These are phyloP conservation scores for Artemia sinica DNA, from an alignment of 2,888 invertebrate genomes.

Conservation along the genomic window DNA sequence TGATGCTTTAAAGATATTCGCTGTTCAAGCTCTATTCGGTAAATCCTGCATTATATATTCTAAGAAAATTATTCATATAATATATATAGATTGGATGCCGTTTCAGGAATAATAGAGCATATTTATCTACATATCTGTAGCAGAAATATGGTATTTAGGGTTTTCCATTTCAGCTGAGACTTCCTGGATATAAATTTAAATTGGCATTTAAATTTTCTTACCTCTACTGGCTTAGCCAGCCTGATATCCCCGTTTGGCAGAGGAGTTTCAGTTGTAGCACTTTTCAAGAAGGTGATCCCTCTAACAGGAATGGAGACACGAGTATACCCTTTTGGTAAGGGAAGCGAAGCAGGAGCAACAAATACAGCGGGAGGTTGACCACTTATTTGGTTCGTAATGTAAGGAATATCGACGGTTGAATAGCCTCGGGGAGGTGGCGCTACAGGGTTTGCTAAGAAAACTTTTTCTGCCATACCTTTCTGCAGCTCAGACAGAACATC, in stretches of 20 bases:
- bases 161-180: neutral
- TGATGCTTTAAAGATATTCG: too few species aligned
- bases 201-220: neutral
- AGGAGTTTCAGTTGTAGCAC: neutral
- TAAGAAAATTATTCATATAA: too few species aligned
- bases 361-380: neutral
- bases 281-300: neutral
- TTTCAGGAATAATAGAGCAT: too few species aligned
- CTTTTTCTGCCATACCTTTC: neutral
- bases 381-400: neutral
- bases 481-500: conserved; percentile 5
- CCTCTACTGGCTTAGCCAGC: conserved; percentile 1
- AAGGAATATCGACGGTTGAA: neutral
- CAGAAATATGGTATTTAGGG: too few species aligned
- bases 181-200: neutral
- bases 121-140: too few species aligned
- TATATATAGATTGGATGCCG: too few species aligned
- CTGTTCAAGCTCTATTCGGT: too few species aligned
- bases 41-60: too few species aligned
- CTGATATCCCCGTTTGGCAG: neutral
- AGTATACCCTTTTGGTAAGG: conserved; percentile 5
- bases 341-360: conserved; percentile 10
- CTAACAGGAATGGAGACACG: conserved; percentile 1
- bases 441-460: neutral
- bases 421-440: conserved; percentile 2